Evolutionary conservation across 2,113 vertebrate genomes (phyloP), one percentile per base, ranked within the genome.

Genomic region (Lagopus leucura): DNA sequence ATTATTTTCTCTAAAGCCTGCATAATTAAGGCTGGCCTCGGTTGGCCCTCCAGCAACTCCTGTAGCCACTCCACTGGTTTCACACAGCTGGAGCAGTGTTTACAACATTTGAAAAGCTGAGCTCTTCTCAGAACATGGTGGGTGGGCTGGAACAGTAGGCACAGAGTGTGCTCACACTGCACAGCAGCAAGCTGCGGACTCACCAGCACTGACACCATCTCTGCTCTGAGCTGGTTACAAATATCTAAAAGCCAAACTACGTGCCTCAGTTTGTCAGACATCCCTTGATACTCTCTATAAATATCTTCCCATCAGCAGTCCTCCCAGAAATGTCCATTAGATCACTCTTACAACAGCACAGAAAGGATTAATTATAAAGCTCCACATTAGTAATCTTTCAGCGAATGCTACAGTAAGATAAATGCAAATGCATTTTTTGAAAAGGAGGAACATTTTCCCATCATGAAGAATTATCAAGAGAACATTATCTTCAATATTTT

Each of bases 311-410:
- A 55, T 20, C 30, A 32, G 60, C 73, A 54, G 45, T 30, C 61
- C 85, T 90, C 84, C 82, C 94, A 95, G 94, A 96, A 93, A 67
- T 0, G 50, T 27, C 86, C 88, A 94, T 96, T 97, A 96, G 93
- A 89, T 78, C 63, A 75, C 64, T 84, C 77, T 91, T 91, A 82
- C 42, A 93, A 81, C 48, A 36, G 32, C 7, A 38, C 45, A 93
- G 72, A 70, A 65, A 89, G 70, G 70, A 60, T 82, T 90, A 86
- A 93, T 95, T 95, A 92, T 89, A 86, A 93, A 84, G 69, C 63
- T 91, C 63, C 84, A 61, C 84, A 92, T 92, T 92, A 90, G 78
- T 61, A 50, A 66, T 71, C 86, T 84, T 89, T 76, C 8, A 86
- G 74, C 42, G 32, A 64, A n/a, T 1, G 0, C 10, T 83, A 40